Evolutionary conservation across 2,888 invertebrate genomes (phyloP).

Genomic region (Amphipyra tragopoginis): DNA sequence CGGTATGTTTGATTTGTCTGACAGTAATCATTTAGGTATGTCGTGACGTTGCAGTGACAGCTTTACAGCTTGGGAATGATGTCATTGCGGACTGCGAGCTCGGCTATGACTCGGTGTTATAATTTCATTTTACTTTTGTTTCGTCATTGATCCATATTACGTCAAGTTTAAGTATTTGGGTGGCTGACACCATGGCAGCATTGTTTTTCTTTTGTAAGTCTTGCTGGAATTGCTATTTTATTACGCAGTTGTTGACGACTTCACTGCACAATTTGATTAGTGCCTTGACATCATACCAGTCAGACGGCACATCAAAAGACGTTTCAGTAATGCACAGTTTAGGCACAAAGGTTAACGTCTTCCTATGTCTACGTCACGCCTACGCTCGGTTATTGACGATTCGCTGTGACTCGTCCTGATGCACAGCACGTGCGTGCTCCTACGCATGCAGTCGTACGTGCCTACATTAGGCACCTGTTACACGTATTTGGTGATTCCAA

Average conservation of each 20-base stretch:
- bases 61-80: constrained; percentile 71
- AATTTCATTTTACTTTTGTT: constrained; percentile 44
- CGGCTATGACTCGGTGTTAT: constrained; percentile 46
- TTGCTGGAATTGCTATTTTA: constrained; percentile 34
- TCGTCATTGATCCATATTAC: constrained; percentile 55
- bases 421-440: constrained; percentile 77
- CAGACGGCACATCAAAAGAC: constrained; percentile 28
- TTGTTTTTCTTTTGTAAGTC: constrained; percentile 37
- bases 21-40: constrained; percentile 75
- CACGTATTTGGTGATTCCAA: constrained; percentile 58
- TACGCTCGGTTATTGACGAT: constrained; percentile 69
- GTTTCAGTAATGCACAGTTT: constrained; percentile 60
- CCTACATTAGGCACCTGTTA: constrained; percentile 54
- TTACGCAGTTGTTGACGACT: constrained; percentile 30
- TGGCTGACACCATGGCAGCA: constrained; percentile 27
- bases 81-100: constrained; percentile 72
- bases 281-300: constrained; percentile 49
- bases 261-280: constrained; percentile 42
- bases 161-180: constrained; percentile 40
- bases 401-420: constrained; percentile 73
- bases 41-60: constrained; percentile 71
- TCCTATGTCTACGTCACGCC: constrained; percentile 77
- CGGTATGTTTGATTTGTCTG: constrained; percentile 61
- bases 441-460: constrained; percentile 67
- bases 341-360: constrained; percentile 72